These are phyloP conservation scores for Pampusana beccarii DNA, from an alignment of 2,113 vertebrate species.

Conservation along the genomic window DNA sequence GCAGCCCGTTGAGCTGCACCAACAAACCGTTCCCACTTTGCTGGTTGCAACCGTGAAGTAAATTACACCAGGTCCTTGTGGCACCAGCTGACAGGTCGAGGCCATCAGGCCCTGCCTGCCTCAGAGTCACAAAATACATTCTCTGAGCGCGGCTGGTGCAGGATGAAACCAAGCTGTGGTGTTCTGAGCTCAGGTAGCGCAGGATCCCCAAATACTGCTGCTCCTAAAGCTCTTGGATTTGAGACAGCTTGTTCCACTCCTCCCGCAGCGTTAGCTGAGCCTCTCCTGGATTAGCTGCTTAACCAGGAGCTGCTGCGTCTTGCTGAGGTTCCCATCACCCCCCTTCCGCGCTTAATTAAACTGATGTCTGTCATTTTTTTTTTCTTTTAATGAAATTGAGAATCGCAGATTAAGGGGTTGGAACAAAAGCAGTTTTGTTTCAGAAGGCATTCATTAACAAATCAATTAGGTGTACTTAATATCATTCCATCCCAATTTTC, in stretches of 20 bases:
- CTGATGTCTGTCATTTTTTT: not conserved
- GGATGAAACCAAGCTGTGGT: not conserved
- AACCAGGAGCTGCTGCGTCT: not conserved
- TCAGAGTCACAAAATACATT: not conserved
- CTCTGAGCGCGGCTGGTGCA: not conserved
- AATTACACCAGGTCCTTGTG: not conserved
- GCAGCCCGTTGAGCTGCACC: not conserved
- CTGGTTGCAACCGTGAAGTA: not conserved
- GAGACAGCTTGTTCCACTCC: too few relatives aligned
- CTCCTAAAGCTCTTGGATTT: not conserved
- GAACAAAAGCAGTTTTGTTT: not conserved
- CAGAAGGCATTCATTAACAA: not conserved
- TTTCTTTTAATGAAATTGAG: not conserved
- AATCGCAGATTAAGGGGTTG: not conserved
- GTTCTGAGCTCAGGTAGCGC: not conserved
- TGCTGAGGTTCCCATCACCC: not conserved
- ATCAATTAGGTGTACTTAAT: not conserved
- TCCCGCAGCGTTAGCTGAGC: rapidly evolving
- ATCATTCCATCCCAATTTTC: not conserved
- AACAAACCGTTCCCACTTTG: not conserved
- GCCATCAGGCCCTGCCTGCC: not conserved
- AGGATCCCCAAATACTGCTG: not conserved
- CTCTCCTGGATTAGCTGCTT: not conserved
- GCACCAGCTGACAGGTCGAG: not conserved
- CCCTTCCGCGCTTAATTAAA: not conserved